These are phyloP conservation scores for Stenchaetothrips biformis DNA, from an alignment of 2,888 invertebrate genomes.

Conservation along the genomic window DNA sequence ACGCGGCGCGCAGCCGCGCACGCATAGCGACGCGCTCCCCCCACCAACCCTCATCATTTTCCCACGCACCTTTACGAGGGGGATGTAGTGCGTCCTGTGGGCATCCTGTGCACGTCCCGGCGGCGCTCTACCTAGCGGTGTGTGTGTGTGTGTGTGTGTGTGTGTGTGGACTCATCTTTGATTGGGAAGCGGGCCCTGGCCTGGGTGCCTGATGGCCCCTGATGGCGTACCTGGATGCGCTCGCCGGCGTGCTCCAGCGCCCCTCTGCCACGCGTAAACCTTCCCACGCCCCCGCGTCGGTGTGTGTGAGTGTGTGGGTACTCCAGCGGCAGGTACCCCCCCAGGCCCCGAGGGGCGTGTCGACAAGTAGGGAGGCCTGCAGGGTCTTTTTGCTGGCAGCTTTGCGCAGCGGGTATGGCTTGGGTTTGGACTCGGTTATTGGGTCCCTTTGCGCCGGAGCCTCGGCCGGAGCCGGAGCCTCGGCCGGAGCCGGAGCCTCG, in stretches of 20 bases:
- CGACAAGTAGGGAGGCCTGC: background rate
- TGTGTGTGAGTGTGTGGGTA: background rate
- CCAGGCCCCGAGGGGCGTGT: background rate
- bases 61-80: background rate
- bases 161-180: background rate
- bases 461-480: no score
- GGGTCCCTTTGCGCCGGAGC: no score
- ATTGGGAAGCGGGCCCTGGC: background rate
- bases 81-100: background rate
- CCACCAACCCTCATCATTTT: background rate
- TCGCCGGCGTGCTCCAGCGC: background rate
- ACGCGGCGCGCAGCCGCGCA: background rate
- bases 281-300: background rate
- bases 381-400: no score
- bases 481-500: no score
- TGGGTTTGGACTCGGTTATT: no score
- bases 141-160: background rate
- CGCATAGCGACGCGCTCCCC: background rate
- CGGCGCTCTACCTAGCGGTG: background rate
- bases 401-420: no score
- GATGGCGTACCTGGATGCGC: background rate
- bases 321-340: background rate
- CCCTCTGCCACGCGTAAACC: background rate
- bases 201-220: background rate
- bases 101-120: background rate